A percentile compares a stretch with the other conserved stretches of the same genome.
Conservation (phyloP, 2,888 invertebrate genomes). For the Galeruca laticollis region DNA sequence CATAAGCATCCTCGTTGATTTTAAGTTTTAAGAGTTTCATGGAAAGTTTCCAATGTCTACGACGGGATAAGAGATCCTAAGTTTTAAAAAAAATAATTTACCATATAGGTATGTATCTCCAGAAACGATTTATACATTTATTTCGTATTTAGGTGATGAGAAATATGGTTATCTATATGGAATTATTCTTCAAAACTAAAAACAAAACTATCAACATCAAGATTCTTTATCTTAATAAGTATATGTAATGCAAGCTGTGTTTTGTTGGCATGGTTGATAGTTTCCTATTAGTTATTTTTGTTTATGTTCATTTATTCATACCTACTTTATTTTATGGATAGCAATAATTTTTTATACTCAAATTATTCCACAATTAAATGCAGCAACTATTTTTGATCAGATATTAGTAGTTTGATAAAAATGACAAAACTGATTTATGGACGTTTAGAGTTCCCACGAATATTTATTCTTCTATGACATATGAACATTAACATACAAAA, state of each 20-base stretch:
- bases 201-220: neutral
- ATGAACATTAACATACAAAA: constrained; percentile 36
- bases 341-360: constrained; percentile 3
- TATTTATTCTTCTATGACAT: constrained; percentile 30
- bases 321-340: neutral
- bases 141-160: no score
- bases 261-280: neutral
- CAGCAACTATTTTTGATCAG: neutral
- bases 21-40: no score
- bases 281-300: constrained; percentile 2
- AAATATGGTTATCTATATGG: no score
- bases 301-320: neutral
- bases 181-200: neutral
- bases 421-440: constrained; percentile 20
- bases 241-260: neutral
- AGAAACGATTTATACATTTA: no score
- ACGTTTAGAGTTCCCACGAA: constrained; percentile 33
- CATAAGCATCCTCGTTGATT: no score
- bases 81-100: no score
- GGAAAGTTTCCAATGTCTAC: no score
- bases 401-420: constrained; percentile 16
- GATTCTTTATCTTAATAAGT: neutral
- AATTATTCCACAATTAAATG: neutral
- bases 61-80: no score
- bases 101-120: no score